Percentiles rank a stretch among this genome's conserved stretches.
Evolutionary conservation across 2,888 invertebrate species (phyloP).

Genomic region (Rhamnusium bicolor): DNA sequence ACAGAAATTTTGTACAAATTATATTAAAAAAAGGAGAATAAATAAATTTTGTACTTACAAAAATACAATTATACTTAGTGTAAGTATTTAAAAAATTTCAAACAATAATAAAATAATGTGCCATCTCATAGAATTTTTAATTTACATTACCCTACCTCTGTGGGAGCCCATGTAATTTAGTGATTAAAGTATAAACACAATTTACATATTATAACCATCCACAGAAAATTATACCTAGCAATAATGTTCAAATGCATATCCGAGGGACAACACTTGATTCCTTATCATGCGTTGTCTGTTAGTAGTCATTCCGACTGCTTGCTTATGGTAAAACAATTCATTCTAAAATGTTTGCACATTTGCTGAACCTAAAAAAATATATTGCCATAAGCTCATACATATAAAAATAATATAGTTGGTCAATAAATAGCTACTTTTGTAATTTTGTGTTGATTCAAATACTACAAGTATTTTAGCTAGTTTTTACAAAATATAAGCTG

Average conservation of each 20-base stretch:
- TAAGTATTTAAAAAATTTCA: neutral
- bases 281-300: conserved; percentile 70
- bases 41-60: neutral
- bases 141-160: neutral
- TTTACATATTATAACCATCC: conserved; percentile 21
- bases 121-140: neutral
- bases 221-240: conserved; percentile 23
- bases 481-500: no score
- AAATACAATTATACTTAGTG: neutral
- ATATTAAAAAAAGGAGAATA: neutral
- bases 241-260: conserved; percentile 49
- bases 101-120: neutral
- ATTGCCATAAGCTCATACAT: neutral
- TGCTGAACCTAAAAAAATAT: conserved; percentile 84
- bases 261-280: conserved; percentile 69
- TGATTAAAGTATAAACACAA: neutral
- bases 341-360: conserved; percentile 95
- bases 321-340: conserved; percentile 84
- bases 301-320: conserved; percentile 67
- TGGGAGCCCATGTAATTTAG: conserved; percentile 1
- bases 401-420: no score
- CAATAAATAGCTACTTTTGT: no score
- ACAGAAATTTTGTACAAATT: neutral
- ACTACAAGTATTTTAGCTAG: no score
- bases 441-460: no score